Evolutionary conservation across 2,113 vertebrate species (phyloP).

Genomic region (Campylomormyrus numenius): DNA sequence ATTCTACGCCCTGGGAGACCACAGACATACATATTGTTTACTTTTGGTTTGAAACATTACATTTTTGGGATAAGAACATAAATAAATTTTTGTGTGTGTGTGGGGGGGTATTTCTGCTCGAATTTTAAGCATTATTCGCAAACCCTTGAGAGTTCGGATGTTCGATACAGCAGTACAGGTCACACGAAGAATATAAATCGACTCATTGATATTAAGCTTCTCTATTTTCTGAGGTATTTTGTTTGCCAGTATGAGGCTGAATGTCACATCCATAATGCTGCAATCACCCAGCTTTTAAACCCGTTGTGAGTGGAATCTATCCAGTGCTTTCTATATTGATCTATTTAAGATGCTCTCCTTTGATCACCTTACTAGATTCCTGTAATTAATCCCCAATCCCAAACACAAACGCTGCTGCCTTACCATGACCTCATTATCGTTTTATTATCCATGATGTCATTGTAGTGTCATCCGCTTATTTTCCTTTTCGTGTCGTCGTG

Average conservation of each 20-base stretch:
- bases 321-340: neutral
- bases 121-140: neutral
- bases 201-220: neutral
- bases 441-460: neutral
- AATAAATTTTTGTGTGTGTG: neutral
- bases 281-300: neutral
- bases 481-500: neutral
- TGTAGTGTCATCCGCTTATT: neutral
- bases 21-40: constrained; percentile 53
- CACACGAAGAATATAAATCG: neutral
- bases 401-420: neutral
- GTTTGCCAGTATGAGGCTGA: neutral
- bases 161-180: neutral
- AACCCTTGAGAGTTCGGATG: neutral
- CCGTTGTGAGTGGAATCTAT: neutral
- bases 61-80: neutral
- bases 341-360: neutral
- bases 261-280: neutral
- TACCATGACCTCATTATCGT: neutral
- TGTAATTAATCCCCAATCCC: neutral
- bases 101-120: neutral
- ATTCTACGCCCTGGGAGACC: constrained; percentile 92
- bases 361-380: neutral
- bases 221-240: neutral
- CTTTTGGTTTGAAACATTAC: neutral